phyloP scores from a whole-genome alignment of 1,140 invertebrate genomes.

The Charaxes varanes region DNA sequence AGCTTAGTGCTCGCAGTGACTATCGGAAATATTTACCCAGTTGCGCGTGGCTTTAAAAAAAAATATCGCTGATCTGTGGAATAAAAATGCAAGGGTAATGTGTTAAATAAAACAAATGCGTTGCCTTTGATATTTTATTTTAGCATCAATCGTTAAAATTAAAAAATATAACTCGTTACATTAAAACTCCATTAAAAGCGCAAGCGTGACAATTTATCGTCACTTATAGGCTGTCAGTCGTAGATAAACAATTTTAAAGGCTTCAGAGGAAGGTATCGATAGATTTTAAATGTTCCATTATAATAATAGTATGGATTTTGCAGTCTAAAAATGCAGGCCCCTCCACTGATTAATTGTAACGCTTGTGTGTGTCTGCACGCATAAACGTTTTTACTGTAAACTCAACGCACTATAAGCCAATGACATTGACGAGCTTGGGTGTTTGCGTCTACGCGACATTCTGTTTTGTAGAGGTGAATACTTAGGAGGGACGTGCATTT shows the following conservation, averaged over 20 bases:
- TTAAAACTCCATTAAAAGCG: constrained; percentile 75
- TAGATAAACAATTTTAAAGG: constrained; percentile 66
- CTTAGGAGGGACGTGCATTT: no score
- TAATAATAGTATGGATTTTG: constrained; percentile 20
- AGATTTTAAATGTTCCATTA: constrained; percentile 20
- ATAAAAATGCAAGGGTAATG: no score
- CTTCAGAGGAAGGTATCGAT: constrained; percentile 66
- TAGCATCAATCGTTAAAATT: constrained; percentile 61
- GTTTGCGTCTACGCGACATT: no score
- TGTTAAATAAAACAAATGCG: constrained; percentile 42
- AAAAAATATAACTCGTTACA: constrained; percentile 72
- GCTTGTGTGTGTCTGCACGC: no score
- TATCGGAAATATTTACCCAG: no score
- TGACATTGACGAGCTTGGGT: no score
- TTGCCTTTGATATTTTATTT: constrained; percentile 65
- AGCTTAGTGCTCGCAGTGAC: no score
- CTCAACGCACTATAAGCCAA: no score
- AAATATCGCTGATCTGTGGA: no score
- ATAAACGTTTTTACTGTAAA: no score
- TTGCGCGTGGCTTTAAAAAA: no score
- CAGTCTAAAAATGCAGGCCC: not conserved
- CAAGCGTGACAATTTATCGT: constrained; percentile 67
- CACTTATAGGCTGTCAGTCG: constrained; percentile 69
- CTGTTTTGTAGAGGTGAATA: no score
- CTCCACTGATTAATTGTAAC: not conserved